These are phyloP conservation scores for Myotis planiceps DNA, from an alignment of 2,797 vertebrate genomes.

Conservation along the genomic window DNA sequence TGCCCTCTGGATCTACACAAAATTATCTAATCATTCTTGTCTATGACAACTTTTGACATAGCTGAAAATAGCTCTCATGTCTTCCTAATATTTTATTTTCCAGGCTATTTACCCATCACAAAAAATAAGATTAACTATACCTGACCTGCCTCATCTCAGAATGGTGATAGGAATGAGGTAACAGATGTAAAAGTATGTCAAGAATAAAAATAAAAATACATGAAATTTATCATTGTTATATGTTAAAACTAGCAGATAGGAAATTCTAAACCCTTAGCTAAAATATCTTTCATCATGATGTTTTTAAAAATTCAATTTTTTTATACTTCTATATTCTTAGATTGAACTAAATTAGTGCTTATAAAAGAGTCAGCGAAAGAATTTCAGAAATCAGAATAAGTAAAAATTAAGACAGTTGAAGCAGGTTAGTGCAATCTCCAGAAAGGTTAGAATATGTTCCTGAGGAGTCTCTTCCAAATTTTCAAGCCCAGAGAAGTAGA, in stretches of 20 bases:
- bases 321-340: not conserved
- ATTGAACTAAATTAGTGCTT: not conserved
- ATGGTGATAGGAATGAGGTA: conserved; percentile 41
- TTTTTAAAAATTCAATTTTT: not conserved
- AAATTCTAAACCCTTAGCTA: conserved; percentile 13
- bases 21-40: conserved; percentile 59
- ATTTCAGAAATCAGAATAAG: not conserved
- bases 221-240: not conserved
- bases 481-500: not conserved
- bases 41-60: conserved; percentile 43
- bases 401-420: not conserved
- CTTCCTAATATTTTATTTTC: conserved; percentile 67
- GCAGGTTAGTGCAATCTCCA: not conserved
- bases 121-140: conserved; percentile 41
- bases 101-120: conserved; percentile 43
- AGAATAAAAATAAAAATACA: conserved; percentile 30
- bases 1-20: not conserved
- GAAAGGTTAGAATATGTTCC: not conserved
- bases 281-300: not conserved
- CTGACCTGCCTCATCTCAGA: not conserved
- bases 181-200: conserved; percentile 51
- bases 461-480: not conserved
- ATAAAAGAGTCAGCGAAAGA: not conserved
- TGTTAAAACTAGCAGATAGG: conserved; percentile 28
- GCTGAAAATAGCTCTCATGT: conserved; percentile 40